phyloP scores from a whole-genome alignment of 2,113 vertebrate genomes.

The Sigmodon hispidus region DNA sequence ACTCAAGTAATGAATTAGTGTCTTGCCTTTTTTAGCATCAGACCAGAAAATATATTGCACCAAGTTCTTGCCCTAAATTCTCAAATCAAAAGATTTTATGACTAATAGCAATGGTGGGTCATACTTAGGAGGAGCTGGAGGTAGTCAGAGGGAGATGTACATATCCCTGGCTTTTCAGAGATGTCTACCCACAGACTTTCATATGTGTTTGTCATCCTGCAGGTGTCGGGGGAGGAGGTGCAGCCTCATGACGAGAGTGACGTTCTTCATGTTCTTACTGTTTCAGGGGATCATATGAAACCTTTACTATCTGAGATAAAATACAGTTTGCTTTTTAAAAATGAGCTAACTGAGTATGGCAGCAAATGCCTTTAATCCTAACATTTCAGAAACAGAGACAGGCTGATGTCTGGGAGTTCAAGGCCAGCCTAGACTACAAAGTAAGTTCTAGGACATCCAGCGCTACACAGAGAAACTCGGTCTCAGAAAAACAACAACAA shows the following conservation, averaged over 20 bases:
- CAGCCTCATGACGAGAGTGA: background rate
- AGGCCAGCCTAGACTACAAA: background rate
- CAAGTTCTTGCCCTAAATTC: conserved; percentile 5
- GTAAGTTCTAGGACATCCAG: background rate
- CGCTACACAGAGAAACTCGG: background rate
- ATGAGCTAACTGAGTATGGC: background rate
- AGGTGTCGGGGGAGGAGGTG: background rate
- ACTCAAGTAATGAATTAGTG: background rate
- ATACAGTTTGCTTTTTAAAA: conserved; percentile 28
- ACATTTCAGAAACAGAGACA: background rate
- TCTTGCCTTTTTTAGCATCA: background rate
- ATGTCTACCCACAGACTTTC: background rate
- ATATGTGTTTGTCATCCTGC: background rate
- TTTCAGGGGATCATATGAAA: background rate
- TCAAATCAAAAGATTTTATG: background rate
- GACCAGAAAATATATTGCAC: background rate
- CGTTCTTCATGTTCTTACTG: background rate
- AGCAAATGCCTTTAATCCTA: background rate
- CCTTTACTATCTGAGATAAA: conserved; percentile 21
- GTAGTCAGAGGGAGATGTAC: background rate
- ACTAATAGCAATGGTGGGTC: background rate
- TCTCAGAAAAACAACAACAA: background rate
- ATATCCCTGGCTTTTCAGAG: background rate
- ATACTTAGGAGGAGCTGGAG: background rate
- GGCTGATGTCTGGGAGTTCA: background rate